Conservation (phyloP, 2,113 vertebrate genomes). For the Hydropotes inermis region DNA sequence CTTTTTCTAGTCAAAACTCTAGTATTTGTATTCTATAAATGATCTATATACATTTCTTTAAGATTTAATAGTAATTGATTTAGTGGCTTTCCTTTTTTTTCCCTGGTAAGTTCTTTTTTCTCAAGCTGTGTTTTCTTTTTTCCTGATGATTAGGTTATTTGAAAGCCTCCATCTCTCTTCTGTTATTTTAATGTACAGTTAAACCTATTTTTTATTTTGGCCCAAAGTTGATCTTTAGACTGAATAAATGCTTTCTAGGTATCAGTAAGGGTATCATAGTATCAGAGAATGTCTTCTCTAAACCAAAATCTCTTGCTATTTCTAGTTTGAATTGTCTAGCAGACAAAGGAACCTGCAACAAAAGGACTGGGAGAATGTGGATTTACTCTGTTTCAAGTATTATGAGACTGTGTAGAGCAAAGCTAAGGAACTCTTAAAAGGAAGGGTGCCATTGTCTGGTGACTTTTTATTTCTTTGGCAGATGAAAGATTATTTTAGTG, state of each 20-base stretch:
- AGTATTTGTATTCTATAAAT: neutral
- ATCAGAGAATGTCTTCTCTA: neutral
- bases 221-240: neutral
- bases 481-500: neutral
- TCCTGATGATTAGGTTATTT: neutral
- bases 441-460: neutral
- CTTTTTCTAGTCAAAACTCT: neutral
- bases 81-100: neutral
- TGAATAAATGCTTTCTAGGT: neutral
- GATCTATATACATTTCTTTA: neutral
- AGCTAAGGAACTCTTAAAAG: neutral
- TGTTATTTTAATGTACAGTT: neutral
- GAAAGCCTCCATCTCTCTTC: neutral
- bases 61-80: neutral
- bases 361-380: neutral
- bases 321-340: neutral
- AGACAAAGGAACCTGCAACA: neutral
- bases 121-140: neutral
- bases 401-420: neutral
- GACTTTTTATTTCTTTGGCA: neutral
- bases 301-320: neutral
- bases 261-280: neutral
- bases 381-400: neutral
- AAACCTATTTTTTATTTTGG: neutral
- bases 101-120: neutral